phyloP scores from a whole-genome alignment of 2,888 invertebrate species.

The Volucella inflata region DNA sequence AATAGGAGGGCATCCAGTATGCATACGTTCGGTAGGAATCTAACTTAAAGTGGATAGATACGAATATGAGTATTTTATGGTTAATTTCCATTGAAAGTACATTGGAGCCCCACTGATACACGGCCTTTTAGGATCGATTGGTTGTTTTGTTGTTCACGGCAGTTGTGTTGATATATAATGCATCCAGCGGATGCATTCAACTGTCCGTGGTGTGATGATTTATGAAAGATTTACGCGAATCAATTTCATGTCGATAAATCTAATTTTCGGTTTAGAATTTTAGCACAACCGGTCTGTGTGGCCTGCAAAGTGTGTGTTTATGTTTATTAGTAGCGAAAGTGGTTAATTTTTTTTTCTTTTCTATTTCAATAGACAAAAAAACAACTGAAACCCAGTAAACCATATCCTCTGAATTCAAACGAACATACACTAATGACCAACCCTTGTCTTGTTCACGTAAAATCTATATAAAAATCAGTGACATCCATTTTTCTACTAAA shows the following conservation, averaged over 20 bases:
- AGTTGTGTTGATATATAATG: conserved; percentile 9
- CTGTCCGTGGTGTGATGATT: conserved; percentile 65
- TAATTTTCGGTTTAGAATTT: conserved; percentile 61
- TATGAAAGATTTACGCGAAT: conserved; percentile 72
- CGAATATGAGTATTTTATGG: too few relatives aligned
- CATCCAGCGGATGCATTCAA: conserved; percentile 32
- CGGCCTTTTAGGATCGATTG: conserved; percentile 32
- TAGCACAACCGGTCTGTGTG: conserved; percentile 41
- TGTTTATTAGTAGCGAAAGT: too few relatives aligned
- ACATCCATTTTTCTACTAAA: conserved; percentile 48
- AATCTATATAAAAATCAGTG: conserved; percentile 47
- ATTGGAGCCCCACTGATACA: too few relatives aligned
- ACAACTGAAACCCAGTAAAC: too few relatives aligned
- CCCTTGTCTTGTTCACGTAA: conserved; percentile 28
- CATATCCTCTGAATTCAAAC: too few relatives aligned
- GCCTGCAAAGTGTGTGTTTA: neutral
- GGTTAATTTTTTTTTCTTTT: too few relatives aligned
- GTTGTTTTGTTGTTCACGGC: neutral
- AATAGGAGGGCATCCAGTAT: too few relatives aligned
- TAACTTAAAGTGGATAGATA: too few relatives aligned
- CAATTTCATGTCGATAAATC: conserved; percentile 67
- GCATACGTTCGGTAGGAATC: conserved; percentile 4
- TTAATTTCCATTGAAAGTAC: too few relatives aligned
- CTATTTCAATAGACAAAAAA: too few relatives aligned
- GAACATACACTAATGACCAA: conserved; percentile 1